Base-by-base conservation (phyloP, 2,888 invertebrate species). In the Drosophila mulleri region DNA sequence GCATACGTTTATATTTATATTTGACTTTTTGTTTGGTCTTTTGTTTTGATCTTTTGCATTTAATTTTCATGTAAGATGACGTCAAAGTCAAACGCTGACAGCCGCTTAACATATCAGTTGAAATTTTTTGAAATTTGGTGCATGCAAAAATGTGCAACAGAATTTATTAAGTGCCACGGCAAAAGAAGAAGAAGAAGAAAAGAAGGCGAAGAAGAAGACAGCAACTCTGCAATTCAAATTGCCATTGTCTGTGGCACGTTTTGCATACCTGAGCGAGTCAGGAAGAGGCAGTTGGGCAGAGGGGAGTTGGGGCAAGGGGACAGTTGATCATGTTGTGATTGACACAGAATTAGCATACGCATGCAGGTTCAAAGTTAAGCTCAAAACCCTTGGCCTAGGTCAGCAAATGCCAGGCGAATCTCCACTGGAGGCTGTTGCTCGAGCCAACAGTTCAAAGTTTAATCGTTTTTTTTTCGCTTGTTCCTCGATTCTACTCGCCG, bases 41-140 rank as follows among this genome's bases (percentile, higher is more conserved):
- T 69, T 79, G 78, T 78, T 79, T 79, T 79, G 78, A 73, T 82
- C 72, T 88, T 88, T 89, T 88, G 88, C 86, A 89, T 90, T 87
- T 80, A 41, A 83, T 82, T 80, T 82, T 75, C 90, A 84, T 87
- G 87, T 75, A 87, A 80, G 82, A 83, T 90, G 90, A 90, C 86
- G 90, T 90, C 89, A 87, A 86, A 82, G 72, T 72, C 83, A 78
- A 71, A 76, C 73, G 81, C 79, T 91, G 91, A 91, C 92, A 91
- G 90, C 80, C 87, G 89, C 89, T 91, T 91, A 91, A 91, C 91
- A 91, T 91, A 91, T 91, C 91, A 91, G 91, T 90, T 89, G 82
- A 78, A 66, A 81, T 23, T 54, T 54, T 76, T 75, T 70, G 67
- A 75, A 75, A 72, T 65, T 76, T 74, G 64, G 75, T 79, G 91